phyloP scores from a whole-genome alignment of 2,888 invertebrate species.

The Megastigmus dorsalis region DNA sequence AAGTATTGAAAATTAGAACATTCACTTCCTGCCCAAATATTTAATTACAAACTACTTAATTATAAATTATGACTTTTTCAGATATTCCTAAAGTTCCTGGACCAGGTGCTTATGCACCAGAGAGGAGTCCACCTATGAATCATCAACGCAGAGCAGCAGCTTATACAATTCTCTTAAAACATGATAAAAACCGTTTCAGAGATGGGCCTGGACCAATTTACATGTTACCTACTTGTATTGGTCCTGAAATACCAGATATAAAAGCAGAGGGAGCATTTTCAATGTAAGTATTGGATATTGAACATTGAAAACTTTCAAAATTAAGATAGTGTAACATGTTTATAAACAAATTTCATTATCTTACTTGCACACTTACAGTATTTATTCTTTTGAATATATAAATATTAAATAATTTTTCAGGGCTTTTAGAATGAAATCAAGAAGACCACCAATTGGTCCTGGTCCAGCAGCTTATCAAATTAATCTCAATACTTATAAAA shows the following conservation, averaged over 20 bases:
- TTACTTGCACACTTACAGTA: not conserved
- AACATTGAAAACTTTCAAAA: too few species aligned
- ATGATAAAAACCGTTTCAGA: constrained; percentile 57
- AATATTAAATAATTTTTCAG: constrained; percentile 53
- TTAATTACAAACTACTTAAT: constrained; percentile 6
- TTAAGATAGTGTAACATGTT: too few species aligned
- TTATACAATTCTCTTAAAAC: constrained; percentile 77
- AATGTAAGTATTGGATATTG: constrained; percentile 75
- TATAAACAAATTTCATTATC: not conserved
- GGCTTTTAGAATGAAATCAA: constrained; percentile 53
- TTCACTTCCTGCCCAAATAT: not conserved
- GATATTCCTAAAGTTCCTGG: constrained; percentile 75
- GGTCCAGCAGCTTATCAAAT: constrained; percentile 68
- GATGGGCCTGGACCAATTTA: constrained; percentile 79
- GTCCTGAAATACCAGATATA: constrained; percentile 76
- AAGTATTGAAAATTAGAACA: not conserved
- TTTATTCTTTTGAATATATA: not conserved
- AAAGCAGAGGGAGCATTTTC: constrained; percentile 75
- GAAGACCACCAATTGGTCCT: constrained; percentile 58
- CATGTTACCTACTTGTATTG: constrained; percentile 75
- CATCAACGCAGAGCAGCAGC: constrained; percentile 77
- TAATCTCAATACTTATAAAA: constrained; percentile 62
- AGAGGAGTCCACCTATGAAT: constrained; percentile 76
- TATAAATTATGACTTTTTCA: constrained; percentile 29
- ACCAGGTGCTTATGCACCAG: constrained; percentile 80